Base-by-base conservation (phyloP, 2,113 vertebrate genomes). In the Picathartes gymnocephalus region DNA sequence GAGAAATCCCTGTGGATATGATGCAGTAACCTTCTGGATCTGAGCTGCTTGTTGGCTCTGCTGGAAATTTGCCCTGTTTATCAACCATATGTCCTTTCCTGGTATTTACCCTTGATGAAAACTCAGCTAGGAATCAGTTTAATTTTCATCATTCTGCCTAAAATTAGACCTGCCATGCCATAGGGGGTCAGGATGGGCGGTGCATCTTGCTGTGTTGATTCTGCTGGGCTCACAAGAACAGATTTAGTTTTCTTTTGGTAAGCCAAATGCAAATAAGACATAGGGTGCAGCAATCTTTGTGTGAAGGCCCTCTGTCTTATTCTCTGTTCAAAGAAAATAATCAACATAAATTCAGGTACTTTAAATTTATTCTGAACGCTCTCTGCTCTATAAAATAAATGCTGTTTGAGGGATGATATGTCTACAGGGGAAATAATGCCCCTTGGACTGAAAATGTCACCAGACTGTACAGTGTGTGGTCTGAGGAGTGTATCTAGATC, bases 41-140 rank as follows among this genome's bases (percentile, higher is more conserved):
- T 56, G 60, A 68, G 44, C 69, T 87, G 72, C 42, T 66, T 70
- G 11, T 28, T 94, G 88, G 51, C 56, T 92, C 60, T 91, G 72
- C 25, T 93, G 82, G 82, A 71, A 73, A 27, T 61, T 58, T 94
- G n/a, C 81, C 86, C 51, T 90, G 28, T 81, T 84, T 73, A 8
- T 84, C 90, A 79, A 53, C 93, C 94, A 86, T 93, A 96, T 94
- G 92, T 88, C 93, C 88, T 90, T 86, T 68, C 48, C n/a, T 88
- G 51, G 33, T 83, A 86, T 79, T 90, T 93, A 71, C 39, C 71
- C 51, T 92, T 78, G 76, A 65, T 83, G 72, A 82, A 78, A 90
- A 73, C 90, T 88, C 90, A 94, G 68, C 42, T 44, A 58, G 93
- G 76, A 76, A 74, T 86, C 56, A 14, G 76, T 57, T 78, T 86